Percentiles rank a stretch among this genome's conserved stretches.
phyloP scores from a whole-genome alignment of 2,113 vertebrate genomes.

The Sporophila hypoxantha region DNA sequence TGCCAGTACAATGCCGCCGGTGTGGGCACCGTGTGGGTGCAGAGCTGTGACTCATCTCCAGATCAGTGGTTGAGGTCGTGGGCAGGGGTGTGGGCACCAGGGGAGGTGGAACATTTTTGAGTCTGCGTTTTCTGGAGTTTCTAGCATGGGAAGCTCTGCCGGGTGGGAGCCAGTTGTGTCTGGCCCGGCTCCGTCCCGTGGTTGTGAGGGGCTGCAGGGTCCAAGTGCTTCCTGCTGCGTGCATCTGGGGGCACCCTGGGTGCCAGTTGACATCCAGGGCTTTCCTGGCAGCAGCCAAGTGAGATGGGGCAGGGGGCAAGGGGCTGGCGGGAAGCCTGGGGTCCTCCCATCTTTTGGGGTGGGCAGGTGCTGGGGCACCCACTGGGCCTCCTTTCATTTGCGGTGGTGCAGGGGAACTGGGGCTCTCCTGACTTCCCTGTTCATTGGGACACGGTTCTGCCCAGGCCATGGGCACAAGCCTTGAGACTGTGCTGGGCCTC shows the following conservation, averaged over 20 bases:
- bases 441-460: not conserved
- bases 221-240: not conserved
- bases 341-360: not conserved
- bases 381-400: accelerated
- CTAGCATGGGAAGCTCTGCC: not conserved
- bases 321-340: not conserved
- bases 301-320: accelerated
- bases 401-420: not conserved
- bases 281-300: not conserved
- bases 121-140: not conserved
- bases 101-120: not conserved
- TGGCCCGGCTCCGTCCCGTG: accelerated
- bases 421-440: not conserved
- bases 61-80: not conserved
- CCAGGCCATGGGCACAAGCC: accelerated
- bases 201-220: not conserved
- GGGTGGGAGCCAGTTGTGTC: not conserved
- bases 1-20: not conserved
- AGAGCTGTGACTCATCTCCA: not conserved
- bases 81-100: not conserved
- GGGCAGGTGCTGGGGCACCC: not conserved
- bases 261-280: accelerated
- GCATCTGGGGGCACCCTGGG: not conserved
- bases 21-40: not conserved
- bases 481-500: not conserved